phyloP scores from a whole-genome alignment of 2,113 vertebrate species.

The Leptosomus discolor region DNA sequence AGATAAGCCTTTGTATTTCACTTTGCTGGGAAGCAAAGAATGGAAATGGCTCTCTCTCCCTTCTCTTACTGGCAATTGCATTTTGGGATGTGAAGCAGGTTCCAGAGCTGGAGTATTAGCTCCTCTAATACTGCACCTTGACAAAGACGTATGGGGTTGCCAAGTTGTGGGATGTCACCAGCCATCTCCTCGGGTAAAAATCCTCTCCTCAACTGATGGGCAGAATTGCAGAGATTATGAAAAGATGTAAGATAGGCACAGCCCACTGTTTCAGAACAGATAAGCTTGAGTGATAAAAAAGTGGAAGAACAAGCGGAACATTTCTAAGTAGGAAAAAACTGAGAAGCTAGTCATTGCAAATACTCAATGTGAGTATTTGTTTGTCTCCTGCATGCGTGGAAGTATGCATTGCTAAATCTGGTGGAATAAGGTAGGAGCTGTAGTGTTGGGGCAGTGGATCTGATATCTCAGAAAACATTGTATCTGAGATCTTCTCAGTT shows the following conservation, averaged over 20 bases:
- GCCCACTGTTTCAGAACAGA: neutral
- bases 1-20: neutral
- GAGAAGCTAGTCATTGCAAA: neutral
- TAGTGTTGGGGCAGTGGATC: neutral
- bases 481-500: neutral
- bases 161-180: neutral
- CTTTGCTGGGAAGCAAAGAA: neutral
- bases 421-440: neutral
- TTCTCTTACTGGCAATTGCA: fast-evolving
- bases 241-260: neutral
- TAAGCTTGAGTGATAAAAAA: neutral
- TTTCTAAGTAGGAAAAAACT: neutral
- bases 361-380: neutral
- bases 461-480: neutral
- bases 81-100: neutral
- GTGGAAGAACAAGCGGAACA: neutral
- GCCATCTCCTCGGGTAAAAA: neutral
- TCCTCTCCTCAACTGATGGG: neutral
- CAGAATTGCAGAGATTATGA: neutral
- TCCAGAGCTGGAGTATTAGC: neutral
- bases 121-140: neutral
- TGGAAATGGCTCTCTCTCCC: neutral
- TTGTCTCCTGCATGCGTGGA: neutral
- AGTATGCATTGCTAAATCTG: neutral
- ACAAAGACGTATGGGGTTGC: neutral